phyloP scores from a whole-genome alignment of 2,888 invertebrate species.

The Eupithecia subumbrata region DNA sequence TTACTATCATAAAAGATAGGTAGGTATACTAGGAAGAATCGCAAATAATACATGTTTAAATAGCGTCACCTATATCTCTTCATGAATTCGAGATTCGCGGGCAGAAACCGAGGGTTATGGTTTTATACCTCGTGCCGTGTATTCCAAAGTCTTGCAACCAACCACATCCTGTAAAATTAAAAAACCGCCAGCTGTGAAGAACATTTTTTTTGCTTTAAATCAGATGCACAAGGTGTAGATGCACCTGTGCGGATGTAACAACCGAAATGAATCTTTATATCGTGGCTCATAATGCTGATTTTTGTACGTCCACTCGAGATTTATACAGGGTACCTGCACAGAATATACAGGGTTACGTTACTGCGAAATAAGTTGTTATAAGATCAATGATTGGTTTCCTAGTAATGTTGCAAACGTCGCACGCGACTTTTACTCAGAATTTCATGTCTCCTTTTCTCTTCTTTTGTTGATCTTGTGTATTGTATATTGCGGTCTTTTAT shows the following conservation, averaged over 20 bases:
- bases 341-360: not conserved
- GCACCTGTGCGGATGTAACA: not conserved
- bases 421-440: not conserved
- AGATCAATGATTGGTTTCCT: conserved; percentile 1
- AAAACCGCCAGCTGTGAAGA: not conserved
- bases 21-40: no score
- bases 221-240: not conserved
- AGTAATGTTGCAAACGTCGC: not conserved
- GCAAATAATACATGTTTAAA: no score
- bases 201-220: not conserved
- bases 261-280: not conserved
- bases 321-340: not conserved
- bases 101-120: not conserved
- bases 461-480: not conserved
- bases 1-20: no score
- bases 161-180: not conserved
- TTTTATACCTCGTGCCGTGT: not conserved
- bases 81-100: not conserved
- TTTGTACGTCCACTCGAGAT: not conserved
- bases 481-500: not conserved
- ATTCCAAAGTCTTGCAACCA: not conserved
- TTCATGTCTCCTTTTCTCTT: not conserved
- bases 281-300: not conserved
- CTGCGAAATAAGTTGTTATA: conserved; percentile 2
- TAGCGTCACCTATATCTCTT: no score